These are phyloP conservation scores for Euzophera pinguis DNA, from an alignment of 2,888 invertebrate genomes.

Conservation along the genomic window DNA sequence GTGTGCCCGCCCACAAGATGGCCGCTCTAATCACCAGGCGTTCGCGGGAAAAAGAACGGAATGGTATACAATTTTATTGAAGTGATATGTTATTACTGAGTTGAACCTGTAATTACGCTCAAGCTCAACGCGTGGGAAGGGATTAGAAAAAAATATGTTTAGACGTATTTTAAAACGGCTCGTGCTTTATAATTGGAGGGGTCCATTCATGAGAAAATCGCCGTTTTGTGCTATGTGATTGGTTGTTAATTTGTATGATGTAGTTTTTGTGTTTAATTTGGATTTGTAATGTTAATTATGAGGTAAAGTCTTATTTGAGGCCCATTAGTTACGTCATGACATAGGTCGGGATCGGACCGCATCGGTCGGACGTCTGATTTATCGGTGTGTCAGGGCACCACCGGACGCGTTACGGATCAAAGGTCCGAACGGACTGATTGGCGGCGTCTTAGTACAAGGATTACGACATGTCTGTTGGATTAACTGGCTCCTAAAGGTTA, in stretches of 20 bases:
- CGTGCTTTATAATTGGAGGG: conserved; percentile 70
- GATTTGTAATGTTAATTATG: background rate
- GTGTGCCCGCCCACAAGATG: conserved; percentile 76
- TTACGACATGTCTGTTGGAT: conserved; percentile 26
- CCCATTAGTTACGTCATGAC: conserved; percentile 30
- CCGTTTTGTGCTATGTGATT: conserved; percentile 38
- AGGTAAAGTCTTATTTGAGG: background rate
- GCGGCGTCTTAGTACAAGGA: conserved; percentile 35
- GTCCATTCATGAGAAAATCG: conserved; percentile 51
- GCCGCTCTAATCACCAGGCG: conserved; percentile 73
- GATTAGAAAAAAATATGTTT: conserved; percentile 72
- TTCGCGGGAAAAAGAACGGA: conserved; percentile 69
- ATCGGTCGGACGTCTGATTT: conserved; percentile 46
- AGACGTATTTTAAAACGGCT: conserved; percentile 53
- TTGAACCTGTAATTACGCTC: conserved; percentile 73
- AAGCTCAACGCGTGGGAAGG: conserved; percentile 75
- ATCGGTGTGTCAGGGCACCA: conserved; percentile 45
- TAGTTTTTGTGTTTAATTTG: background rate
- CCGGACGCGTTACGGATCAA: conserved; percentile 33
- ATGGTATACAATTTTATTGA: conserved; percentile 79
- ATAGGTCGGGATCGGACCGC: conserved; percentile 27
- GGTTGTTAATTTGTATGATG: conserved; percentile 47
- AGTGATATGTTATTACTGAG: conserved; percentile 76
- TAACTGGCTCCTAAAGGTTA: background rate
- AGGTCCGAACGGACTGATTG: conserved; percentile 25